phyloP scores from a whole-genome alignment of 2,888 invertebrate species.

The Caprella mutica region DNA sequence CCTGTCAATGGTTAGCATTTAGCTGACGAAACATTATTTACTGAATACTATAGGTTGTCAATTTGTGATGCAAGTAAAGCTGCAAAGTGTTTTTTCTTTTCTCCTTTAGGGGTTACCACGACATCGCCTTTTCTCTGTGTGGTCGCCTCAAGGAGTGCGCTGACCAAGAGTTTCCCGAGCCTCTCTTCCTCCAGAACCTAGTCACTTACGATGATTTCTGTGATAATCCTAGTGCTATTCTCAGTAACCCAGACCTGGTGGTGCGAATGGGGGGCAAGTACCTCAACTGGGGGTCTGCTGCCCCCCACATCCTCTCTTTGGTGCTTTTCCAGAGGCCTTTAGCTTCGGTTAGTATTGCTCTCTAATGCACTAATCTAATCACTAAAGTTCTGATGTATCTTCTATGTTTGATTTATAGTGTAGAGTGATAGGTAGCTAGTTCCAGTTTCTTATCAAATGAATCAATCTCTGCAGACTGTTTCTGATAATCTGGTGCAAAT shows the following conservation, averaged over 20 bases:
- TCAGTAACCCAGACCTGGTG: constrained; percentile 68
- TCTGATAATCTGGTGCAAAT: constrained; percentile 39
- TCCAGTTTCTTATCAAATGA: no score
- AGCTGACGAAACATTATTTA: no score
- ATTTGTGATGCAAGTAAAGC: no score
- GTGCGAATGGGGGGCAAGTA: constrained; percentile 76
- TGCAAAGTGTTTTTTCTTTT: no score
- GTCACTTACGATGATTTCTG: constrained; percentile 52
- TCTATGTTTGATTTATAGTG: no score
- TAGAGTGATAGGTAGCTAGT: no score
- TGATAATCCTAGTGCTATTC: constrained; percentile 54
- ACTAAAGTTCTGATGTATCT: no score
- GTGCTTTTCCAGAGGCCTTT: constrained; percentile 75
- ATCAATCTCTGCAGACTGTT: constrained; percentile 44
- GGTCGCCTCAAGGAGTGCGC: constrained; percentile 47
- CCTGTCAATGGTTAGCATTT: no score
- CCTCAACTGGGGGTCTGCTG: constrained; percentile 82
- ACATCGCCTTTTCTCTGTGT: constrained; percentile 65
- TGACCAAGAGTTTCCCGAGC: constrained; percentile 47
- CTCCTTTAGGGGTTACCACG: constrained; percentile 3
- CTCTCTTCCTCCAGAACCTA: constrained; percentile 52
- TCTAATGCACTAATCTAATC: no score
- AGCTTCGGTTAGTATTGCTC: constrained; percentile 45
- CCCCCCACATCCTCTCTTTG: constrained; percentile 75
- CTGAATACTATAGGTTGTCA: no score